Evolutionary conservation across 2,797 vertebrate genomes (phyloP).

Genomic region (Lagorchestes hirsutus): DNA sequence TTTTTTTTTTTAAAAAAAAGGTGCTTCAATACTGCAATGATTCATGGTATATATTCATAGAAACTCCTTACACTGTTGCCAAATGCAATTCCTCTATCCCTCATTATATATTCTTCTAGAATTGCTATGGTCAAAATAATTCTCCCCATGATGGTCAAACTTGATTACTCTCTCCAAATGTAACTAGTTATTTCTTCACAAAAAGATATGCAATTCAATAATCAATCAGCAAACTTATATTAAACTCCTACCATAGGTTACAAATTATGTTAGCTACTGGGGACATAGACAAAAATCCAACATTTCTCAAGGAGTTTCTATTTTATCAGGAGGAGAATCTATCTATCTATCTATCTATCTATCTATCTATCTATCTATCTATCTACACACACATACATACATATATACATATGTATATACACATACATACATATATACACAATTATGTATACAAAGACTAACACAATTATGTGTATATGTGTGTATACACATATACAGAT

Average conservation of each 20-base stretch:
- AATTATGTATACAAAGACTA: too few species aligned
- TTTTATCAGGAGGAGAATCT: not conserved
- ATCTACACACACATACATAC: not conserved
- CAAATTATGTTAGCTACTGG: not conserved
- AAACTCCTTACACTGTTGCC: not conserved
- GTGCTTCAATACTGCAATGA: not conserved
- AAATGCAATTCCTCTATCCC: not conserved
- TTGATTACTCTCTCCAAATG: not conserved
- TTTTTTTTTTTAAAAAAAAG: too few species aligned
- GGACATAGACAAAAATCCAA: not conserved
- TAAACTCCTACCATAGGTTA: not conserved
- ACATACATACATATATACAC: too few species aligned
- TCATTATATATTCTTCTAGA: not conserved
- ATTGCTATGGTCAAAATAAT: not conserved
- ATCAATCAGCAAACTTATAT: not conserved
- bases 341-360: accelerated
- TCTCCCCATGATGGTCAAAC: not conserved
- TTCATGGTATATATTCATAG: not conserved
- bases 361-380: too few species aligned
- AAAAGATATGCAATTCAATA: not conserved
- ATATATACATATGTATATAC: too few species aligned
- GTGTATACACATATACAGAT: too few species aligned
- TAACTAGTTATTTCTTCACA: not conserved
- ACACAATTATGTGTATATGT: too few species aligned
- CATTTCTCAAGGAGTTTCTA: not conserved